A percentile compares a stretch with the other conserved stretches of the same genome.
Conservation (phyloP, 2,113 vertebrate species). For the Sinocyclocheilus anshuiensis region DNA sequence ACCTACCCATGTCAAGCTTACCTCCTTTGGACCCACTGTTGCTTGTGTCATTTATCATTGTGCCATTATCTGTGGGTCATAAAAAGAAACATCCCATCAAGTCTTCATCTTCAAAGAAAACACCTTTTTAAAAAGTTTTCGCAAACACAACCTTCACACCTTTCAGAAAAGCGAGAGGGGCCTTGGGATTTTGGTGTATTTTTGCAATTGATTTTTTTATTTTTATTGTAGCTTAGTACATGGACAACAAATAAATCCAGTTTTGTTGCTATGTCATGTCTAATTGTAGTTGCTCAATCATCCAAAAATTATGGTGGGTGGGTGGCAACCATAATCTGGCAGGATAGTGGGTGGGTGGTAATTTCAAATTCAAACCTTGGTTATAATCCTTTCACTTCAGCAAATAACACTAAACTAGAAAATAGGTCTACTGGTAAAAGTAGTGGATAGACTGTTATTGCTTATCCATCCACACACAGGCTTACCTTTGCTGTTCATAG, state of each 20-base stretch:
- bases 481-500: constrained; percentile 41
- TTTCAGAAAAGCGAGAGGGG: neutral
- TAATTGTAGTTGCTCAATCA: neutral
- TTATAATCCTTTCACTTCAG: neutral
- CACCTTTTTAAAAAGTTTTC: too few relatives aligned
- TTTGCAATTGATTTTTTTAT: neutral
- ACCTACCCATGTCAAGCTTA: constrained; percentile 65
- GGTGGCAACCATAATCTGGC: neutral
- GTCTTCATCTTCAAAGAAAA: neutral
- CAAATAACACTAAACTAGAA: neutral
- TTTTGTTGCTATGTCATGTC: neutral
- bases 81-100: neutral
- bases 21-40: constrained; percentile 72
- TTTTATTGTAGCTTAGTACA: neutral
- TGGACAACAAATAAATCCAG: neutral
- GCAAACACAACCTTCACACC: neutral
- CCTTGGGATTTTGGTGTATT: neutral
- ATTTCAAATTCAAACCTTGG: neutral
- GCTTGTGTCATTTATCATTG: constrained; percentile 73
- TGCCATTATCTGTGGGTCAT: constrained; percentile 61
- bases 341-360: neutral
- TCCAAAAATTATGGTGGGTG: neutral
- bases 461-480: neutral
- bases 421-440: neutral
- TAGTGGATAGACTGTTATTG: neutral